Conservation (phyloP, 2,113 vertebrate genomes). For the Amphiprion ocellaris region DNA sequence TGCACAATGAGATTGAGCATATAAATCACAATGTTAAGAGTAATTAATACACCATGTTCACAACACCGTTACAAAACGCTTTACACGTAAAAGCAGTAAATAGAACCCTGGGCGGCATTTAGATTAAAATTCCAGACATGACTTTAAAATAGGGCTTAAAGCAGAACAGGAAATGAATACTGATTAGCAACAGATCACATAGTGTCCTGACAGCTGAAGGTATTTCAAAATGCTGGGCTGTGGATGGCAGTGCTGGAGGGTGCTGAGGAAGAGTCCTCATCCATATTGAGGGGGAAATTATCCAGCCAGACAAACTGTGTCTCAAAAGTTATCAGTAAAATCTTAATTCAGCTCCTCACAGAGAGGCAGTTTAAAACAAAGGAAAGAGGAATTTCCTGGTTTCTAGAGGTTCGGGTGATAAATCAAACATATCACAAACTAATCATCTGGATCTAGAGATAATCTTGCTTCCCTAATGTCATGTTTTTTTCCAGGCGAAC, state of each 20-base stretch:
- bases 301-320: constrained; percentile 13
- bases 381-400: constrained; percentile 12
- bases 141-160: constrained; percentile 23
- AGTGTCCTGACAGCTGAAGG: constrained; percentile 15
- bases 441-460: constrained; percentile 45
- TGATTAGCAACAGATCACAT: constrained; percentile 31
- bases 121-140: constrained; percentile 32
- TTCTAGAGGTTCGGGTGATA: constrained; percentile 15
- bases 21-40: constrained; percentile 60
- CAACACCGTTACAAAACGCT: constrained; percentile 51
- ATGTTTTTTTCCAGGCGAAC: constrained; percentile 33
- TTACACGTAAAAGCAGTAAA: constrained; percentile 50
- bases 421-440: constrained; percentile 30
- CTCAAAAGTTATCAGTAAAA: constrained; percentile 31
- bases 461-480: constrained; percentile 29
- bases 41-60: constrained; percentile 47
- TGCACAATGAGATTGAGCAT: constrained; percentile 56
- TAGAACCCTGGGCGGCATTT: constrained; percentile 31
- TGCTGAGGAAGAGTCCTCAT: constrained; percentile 3
- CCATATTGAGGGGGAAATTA: constrained; percentile 1
- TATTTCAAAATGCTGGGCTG: constrained; percentile 7
- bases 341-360: constrained; percentile 24
- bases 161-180: constrained; percentile 19
- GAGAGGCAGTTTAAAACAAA: constrained; percentile 1
- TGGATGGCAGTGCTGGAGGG: constrained; percentile 3